These are phyloP conservation scores for Neoscelio sp. DNA, from an alignment of 2,888 invertebrate genomes.

Conservation along the genomic window DNA sequence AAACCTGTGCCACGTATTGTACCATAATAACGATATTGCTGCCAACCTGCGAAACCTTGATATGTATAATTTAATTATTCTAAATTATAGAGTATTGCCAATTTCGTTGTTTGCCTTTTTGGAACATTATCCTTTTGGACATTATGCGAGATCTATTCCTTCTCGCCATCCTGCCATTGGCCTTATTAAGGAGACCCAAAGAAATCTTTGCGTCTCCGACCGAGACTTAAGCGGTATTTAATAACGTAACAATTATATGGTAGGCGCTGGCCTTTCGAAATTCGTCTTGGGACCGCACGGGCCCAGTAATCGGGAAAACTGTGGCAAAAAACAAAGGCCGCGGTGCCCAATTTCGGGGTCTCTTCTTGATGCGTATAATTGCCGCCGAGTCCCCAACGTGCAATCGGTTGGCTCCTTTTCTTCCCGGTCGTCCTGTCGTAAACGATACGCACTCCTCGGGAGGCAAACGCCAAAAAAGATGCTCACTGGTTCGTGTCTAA, in stretches of 20 bases:
- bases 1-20: constrained; percentile 34
- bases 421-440: constrained; percentile 74
- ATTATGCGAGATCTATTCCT: constrained; percentile 46
- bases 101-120: constrained; percentile 60
- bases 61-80: constrained; percentile 69
- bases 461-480: constrained; percentile 64
- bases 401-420: constrained; percentile 65
- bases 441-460: constrained; percentile 71
- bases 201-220: constrained; percentile 67
- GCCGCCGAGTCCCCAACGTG: constrained; percentile 68
- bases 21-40: constrained; percentile 62
- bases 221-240: constrained; percentile 80
- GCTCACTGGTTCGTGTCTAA: constrained; percentile 68
- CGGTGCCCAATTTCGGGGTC: constrained; percentile 74
- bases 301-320: constrained; percentile 73
- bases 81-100: constrained; percentile 65
- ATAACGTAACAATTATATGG: constrained; percentile 83
- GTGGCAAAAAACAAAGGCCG: constrained; percentile 65
- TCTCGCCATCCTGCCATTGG: constrained; percentile 44
- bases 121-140: constrained; percentile 38
- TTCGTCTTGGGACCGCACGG: constrained; percentile 59
- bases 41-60: constrained; percentile 57
- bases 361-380: constrained; percentile 74
- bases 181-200: constrained; percentile 75
- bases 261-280: constrained; percentile 77